Conservation (phyloP, 2,113 vertebrate species). For the Cacatua alba region DNA sequence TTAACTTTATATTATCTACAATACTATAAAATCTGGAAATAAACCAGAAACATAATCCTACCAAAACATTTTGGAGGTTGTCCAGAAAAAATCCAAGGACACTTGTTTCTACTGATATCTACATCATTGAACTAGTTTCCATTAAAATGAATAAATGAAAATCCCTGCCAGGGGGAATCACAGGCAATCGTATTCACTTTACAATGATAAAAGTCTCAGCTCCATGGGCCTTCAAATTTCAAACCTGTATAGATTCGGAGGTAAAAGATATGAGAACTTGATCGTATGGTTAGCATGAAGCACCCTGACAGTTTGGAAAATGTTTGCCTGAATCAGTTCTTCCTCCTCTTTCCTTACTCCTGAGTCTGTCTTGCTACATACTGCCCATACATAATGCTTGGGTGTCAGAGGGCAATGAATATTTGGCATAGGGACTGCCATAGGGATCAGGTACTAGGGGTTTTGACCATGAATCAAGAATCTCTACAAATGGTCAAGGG, state of each 20-base stretch:
- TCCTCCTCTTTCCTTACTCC: background rate
- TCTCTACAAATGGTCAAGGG: background rate
- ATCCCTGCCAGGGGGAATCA: background rate
- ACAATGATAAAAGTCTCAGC: background rate
- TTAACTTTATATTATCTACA: constrained; percentile 41
- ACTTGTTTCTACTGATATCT: constrained; percentile 5
- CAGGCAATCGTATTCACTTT: fast-evolving
- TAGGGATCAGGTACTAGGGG: background rate
- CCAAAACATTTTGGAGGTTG: background rate
- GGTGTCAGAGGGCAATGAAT: background rate
- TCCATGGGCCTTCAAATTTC: background rate
- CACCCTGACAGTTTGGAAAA: background rate
- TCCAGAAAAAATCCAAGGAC: constrained; percentile 6
- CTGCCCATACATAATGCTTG: background rate
- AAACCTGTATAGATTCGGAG: background rate
- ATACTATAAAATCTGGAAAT: constrained; percentile 14
- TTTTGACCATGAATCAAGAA: background rate
- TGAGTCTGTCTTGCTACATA: background rate
- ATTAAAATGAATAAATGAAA: background rate
- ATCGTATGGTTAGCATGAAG: background rate
- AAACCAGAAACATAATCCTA: constrained; percentile 22
- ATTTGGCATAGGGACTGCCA: background rate
- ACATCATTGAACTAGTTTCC: background rate
- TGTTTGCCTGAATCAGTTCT: background rate
- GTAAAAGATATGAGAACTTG: background rate